Base-by-base conservation (phyloP, 1,140 invertebrate species). In the Thalassaphorura encarpata region DNA sequence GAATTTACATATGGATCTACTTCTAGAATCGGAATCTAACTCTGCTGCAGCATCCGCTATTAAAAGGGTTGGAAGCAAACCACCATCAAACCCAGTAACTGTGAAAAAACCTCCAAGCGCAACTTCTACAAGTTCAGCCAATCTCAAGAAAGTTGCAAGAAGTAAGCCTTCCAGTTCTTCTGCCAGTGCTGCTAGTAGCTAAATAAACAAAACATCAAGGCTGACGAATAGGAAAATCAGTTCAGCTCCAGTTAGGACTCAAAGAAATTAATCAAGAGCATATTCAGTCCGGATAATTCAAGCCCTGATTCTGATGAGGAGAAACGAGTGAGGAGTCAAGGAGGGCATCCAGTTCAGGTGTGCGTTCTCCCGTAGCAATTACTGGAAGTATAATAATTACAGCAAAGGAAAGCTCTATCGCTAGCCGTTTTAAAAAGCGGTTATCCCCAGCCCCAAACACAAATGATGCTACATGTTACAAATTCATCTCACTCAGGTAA, bases 221-320 rank as follows among this genome's bases (percentile, higher is more conserved):
- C 31, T 6, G 15, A 40, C 23, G 36, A 33, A 33, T 41, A 40
- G 18, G 24, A 42, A 43, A 28, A 33, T 36, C 2, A 24, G 23
- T 11, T 52, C 42, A 48, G 11, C 29, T 43, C 1, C 54, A 16
- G 41, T 41, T 23, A 51, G 42, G 11, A 45, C 19, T 36, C 51
- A 55, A 40, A 40, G 19, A 54, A 54, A 21, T 40, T 50, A 2
- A 23, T 55, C 26, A 62, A 62, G 50, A 58, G 55, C 21, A 62
- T 62, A 16, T 62, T 62, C 39, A 58, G 55, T 15, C 58, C 58
- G 1, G 60, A 62, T 18, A 62, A 62, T 55, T 58, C 56, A 4
- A 58, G 47, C 31, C 55, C 56, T 28, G 60, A 58, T 18, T 51
- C 52, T 4, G 60, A 54, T 6, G 11, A 4, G 39, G 13, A 3